A percentile compares a stretch with the other conserved stretches of the same genome.
Conservation (phyloP, 2,888 invertebrate genomes). For the Tenthredo notha region DNA sequence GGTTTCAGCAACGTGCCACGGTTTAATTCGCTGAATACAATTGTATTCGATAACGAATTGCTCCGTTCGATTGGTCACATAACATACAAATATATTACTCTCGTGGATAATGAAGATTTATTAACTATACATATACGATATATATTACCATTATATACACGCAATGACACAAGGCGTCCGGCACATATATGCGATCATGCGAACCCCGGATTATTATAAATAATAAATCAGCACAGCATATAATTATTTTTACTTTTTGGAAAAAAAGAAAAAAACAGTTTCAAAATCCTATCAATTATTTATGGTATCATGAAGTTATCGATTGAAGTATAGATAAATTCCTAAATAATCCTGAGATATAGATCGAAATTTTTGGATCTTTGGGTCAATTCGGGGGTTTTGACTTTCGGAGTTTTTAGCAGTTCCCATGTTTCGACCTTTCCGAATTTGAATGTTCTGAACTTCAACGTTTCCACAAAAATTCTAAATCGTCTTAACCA, state of each 20-base stretch:
- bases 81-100: slow-evolving; percentile 34
- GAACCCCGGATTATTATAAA: neutral
- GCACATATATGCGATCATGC: neutral
- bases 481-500: too few relatives aligned
- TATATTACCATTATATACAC: neutral
- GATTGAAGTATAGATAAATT: too few relatives aligned
- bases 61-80: slow-evolving; percentile 12
- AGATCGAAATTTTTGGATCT: too few relatives aligned
- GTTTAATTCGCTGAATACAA: slow-evolving; percentile 26
- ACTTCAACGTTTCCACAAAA: too few relatives aligned
- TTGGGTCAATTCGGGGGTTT: too few relatives aligned
- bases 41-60: slow-evolving; percentile 33
- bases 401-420: too few relatives aligned
- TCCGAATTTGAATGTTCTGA: too few relatives aligned
- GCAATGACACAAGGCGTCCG: neutral
- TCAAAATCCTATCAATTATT: too few relatives aligned
- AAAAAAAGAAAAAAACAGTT: too few relatives aligned
- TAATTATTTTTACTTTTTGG: neutral
- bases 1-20: slow-evolving; percentile 18
- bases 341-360: too few relatives aligned
- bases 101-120: slow-evolving; percentile 31
- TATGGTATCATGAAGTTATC: too few relatives aligned
- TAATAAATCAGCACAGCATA: neutral
- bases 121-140: neutral
- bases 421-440: too few relatives aligned